phyloP scores from a whole-genome alignment of 2,888 invertebrate species.

The Caenorhabditis sp. region DNA sequence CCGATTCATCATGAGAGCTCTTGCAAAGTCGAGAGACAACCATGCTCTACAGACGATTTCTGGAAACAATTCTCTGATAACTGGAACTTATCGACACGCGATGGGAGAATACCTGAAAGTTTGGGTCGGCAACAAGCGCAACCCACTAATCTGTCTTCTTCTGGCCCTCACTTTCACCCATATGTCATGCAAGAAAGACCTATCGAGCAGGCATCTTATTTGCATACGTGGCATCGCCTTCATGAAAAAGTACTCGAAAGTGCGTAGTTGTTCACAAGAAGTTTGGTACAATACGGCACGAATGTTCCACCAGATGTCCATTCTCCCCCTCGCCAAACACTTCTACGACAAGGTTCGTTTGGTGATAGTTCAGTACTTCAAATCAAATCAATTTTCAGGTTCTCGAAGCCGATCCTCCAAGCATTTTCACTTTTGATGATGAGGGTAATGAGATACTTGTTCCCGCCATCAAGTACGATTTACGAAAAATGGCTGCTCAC shows the following conservation, averaged over 20 bases:
- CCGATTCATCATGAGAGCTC: constrained; percentile 79
- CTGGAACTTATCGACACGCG: constrained; percentile 81
- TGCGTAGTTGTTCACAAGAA: constrained; percentile 72
- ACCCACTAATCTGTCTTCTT: constrained; percentile 78
- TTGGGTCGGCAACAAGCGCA: constrained; percentile 71
- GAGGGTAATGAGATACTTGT: constrained; percentile 60
- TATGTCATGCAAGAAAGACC: constrained; percentile 82
- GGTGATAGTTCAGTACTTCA: no score
- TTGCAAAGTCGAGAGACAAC: constrained; percentile 75
- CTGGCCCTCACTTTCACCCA: constrained; percentile 81
- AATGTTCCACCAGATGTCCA: constrained; percentile 81
- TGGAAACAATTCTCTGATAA: constrained; percentile 81
- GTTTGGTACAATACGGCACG: constrained; percentile 79
- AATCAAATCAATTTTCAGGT: not conserved
- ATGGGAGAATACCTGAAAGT: constrained; percentile 80
- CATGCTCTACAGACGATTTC: constrained; percentile 79
- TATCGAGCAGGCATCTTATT: constrained; percentile 78
- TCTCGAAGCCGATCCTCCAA: constrained; percentile 45
- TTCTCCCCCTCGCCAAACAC: constrained; percentile 75
- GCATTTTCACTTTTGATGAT: constrained; percentile 44
- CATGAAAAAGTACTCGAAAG: constrained; percentile 75
- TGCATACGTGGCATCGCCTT: constrained; percentile 78
- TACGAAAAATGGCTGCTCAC: constrained; percentile 80
- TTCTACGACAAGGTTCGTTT: constrained; percentile 75
- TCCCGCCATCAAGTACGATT: constrained; percentile 48